These are phyloP conservation scores for Limnephilus rhombicus DNA, from an alignment of 2,888 invertebrate genomes.

Conservation along the genomic window DNA sequence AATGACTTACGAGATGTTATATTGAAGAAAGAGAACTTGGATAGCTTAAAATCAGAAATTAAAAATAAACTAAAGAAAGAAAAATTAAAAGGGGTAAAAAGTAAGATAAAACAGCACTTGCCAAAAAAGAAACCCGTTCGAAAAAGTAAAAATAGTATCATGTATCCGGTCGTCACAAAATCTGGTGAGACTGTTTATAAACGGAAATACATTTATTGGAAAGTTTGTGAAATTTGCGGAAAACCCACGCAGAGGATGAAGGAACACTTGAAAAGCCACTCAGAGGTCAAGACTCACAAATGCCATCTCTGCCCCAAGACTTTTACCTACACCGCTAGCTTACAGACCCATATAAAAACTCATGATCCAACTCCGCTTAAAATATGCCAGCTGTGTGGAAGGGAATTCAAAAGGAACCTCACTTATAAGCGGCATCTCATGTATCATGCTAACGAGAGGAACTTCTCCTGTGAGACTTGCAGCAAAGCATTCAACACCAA, in stretches of 20 bases:
- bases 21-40: conserved; percentile 5
- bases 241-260: conserved; percentile 73
- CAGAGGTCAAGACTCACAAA: conserved; percentile 72
- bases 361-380: conserved; percentile 76
- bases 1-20: conserved; percentile 27
- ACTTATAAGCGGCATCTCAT: conserved; percentile 76
- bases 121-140: background rate
- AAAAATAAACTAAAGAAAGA: conserved; percentile 52
- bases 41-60: conserved; percentile 23
- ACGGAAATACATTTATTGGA: conserved; percentile 72
- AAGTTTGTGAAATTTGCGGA: conserved; percentile 76
- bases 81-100: conserved; percentile 69
- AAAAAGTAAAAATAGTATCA: conserved; percentile 59
- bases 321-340: conserved; percentile 76
- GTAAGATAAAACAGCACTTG: conserved; percentile 67
- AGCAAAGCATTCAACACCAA: conserved; percentile 77
- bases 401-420: conserved; percentile 76
- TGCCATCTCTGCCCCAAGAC: conserved; percentile 76
- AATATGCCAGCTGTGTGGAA: conserved; percentile 76
- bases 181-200: conserved; percentile 61
- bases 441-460: conserved; percentile 77
- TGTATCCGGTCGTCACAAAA: conserved; percentile 54
- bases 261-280: conserved; percentile 75
- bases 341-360: conserved; percentile 74
- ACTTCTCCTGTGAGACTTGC: conserved; percentile 76